Base-by-base conservation (phyloP, 2,797 vertebrate genomes). In the Anguilla obscura region DNA sequence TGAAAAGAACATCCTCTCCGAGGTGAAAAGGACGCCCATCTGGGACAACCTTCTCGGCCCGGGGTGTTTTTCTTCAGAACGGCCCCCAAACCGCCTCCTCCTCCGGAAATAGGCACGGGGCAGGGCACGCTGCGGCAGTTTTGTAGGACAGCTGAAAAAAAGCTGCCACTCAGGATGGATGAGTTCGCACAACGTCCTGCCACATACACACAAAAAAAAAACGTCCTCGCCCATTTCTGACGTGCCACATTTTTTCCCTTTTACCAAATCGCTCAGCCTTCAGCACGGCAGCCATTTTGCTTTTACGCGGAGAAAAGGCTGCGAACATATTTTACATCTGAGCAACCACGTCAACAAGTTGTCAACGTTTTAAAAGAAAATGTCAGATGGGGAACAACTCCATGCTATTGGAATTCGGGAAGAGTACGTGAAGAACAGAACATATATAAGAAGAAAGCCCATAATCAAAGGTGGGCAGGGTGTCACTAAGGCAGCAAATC, bases 21-120 rank as follows among this genome's bases (percentile, higher is more conserved):
- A 79, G 36, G 87, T 85, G 91, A 87, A 89, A 88, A 92, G 91
- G 91, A 92, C 90, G 40, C 63, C 63, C 85, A 86, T 48, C 21
- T 76, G 85, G 85, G 92, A 91, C 92, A 90, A 88, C 84, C 91
- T 93, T 45, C 91, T 88, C 90, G 90, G 91, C 88, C 86, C 79
- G 14, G 45, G 89, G 88, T 93, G 93, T 94, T 93, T 93, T 79
- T 79, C 79, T 24, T 18, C 24, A 21, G 16, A 1, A 16, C 74
- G 18, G 74, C 74, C 18, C 79, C 40, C 79, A n/a, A 50, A 50
- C 79, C 18, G 3, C 40, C 45, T 80, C 76, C 21, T 80, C 76
- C 63, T 66, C 63, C 63, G 30, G 76, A 80, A 80, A 80, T 80
- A 80, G 79, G 40, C 79, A 74, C 79, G 8, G 79, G 40, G 3